Evolutionary conservation across 2,113 vertebrate species (phyloP), one percentile per base, ranked within the genome.

Genomic region (Sisor rabdophorus): DNA sequence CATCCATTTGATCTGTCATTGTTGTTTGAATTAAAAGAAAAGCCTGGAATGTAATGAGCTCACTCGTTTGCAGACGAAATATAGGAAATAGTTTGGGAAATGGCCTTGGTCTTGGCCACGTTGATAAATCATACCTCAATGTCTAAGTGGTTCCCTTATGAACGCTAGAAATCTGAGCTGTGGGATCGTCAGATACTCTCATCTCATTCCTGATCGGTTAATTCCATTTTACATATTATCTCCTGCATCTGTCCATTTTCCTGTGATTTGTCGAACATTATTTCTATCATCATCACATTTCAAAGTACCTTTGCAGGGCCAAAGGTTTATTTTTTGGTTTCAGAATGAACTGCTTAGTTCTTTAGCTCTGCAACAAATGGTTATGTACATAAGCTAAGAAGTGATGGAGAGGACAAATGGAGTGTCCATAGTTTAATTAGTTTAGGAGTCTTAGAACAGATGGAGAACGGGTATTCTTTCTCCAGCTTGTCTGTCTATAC

Each of bases 401-500:
- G 61, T 44, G 61, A 22, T 36, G 54, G 55, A 60, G 22, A 7
- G 55, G 36, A 58, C 4, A 32, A 53, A 19, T 6, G 17, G 20
- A 47, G 48, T 54, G 30, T 13, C 32, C 53, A 48, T 53, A 40
- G 30, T 65, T 15, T 60, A 36, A 77, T 63, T 52, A 53, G 61
- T 48, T 74, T 20, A 73, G 63, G 47, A 75, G 61, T 28, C 13
- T 36, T 32, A 20, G 60, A 65, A 67, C 77, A 79, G 77, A 79
- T 79, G 77, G 77, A 67, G 60, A 36, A 44, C 1, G 30, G 12
- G 20, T 65, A 47, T 54, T 22, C 8, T 15, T 19, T 55, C 16
- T 24, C 40, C 61, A 65, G 70, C n/a, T 6, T 20, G 24, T 44
- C 36, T 65, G 20, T 65, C 16, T 75, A 44, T 44, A 75, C 73